Evolutionary conservation across 2,113 vertebrate species (phyloP).

Genomic region (Thalassoma bifasciatum): DNA sequence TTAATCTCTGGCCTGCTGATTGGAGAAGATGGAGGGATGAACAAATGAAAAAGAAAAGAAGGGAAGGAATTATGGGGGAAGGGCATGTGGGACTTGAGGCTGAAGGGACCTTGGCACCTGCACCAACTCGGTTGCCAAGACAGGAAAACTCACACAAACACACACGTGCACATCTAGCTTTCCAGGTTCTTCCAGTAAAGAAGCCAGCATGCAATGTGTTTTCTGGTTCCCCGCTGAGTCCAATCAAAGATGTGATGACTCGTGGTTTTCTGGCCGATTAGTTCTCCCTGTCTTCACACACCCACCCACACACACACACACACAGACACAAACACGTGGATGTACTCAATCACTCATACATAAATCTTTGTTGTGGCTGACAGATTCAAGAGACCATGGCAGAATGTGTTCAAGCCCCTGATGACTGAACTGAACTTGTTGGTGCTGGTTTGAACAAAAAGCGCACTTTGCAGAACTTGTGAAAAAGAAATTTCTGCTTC

Average conservation of each 20-base stretch:
- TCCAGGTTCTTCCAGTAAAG: slow-evolving; percentile 48
- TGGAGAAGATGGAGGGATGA: slow-evolving; percentile 75
- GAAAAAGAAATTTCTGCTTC: background rate
- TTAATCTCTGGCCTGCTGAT: slow-evolving; percentile 88
- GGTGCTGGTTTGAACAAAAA: background rate
- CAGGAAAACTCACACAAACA: slow-evolving; percentile 17
- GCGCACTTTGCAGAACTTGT: background rate
- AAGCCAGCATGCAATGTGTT: slow-evolving; percentile 21
- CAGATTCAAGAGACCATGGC: slow-evolving; percentile 17
- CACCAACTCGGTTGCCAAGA: slow-evolving; percentile 1
- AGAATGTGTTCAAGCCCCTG: slow-evolving; percentile 10
- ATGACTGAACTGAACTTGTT: background rate
- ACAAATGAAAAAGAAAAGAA: slow-evolving; percentile 36
- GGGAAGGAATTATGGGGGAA: slow-evolving; percentile 9
- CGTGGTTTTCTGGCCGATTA: slow-evolving; percentile 52
- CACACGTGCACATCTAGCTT: slow-evolving; percentile 9
- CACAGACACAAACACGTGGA: slow-evolving; percentile 9
- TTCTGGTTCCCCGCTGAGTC: slow-evolving; percentile 49
- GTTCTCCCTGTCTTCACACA: slow-evolving; percentile 10
- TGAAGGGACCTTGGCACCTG: slow-evolving; percentile 32
- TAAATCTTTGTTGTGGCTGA: slow-evolving; percentile 27
- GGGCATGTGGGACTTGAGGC: slow-evolving; percentile 27
- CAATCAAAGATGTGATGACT: slow-evolving; percentile 62
- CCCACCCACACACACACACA: background rate
- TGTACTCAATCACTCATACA: slow-evolving; percentile 4